Percentiles rank a stretch among this genome's conserved stretches.
Conservation (phyloP, 2,888 invertebrate species). For the Acrobasis repandana region DNA sequence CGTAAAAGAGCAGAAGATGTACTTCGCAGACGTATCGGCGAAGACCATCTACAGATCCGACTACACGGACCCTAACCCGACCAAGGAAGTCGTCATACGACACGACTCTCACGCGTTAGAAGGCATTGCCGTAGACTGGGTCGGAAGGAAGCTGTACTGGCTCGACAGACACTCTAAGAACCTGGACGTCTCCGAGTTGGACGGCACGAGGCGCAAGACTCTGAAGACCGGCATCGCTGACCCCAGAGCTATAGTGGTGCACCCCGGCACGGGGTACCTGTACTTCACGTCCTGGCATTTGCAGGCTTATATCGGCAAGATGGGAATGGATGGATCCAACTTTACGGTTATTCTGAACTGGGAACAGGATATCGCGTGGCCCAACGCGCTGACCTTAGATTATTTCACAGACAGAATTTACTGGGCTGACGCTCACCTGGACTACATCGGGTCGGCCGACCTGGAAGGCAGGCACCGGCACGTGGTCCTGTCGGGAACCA, state of each 20-base stretch:
- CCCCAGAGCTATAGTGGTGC: slow-evolving; percentile 96
- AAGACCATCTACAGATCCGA: slow-evolving; percentile 94
- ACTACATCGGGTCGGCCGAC: slow-evolving; percentile 97
- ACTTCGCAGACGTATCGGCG: slow-evolving; percentile 97
- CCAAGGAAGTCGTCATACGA: slow-evolving; percentile 92
- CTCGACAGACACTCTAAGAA: slow-evolving; percentile 97
- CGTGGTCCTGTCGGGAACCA: slow-evolving; percentile 88
- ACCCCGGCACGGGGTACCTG: slow-evolving; percentile 96
- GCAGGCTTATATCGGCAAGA: slow-evolving; percentile 97
- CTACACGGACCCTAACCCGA: slow-evolving; percentile 82
- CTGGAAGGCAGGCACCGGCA: slow-evolving; percentile 95
- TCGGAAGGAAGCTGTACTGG: slow-evolving; percentile 98
- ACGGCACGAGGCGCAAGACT: slow-evolving; percentile 95
- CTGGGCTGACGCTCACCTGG: slow-evolving; percentile 99
- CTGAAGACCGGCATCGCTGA: slow-evolving; percentile 94
- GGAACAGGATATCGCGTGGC: slow-evolving; percentile 98
- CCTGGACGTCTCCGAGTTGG: slow-evolving; percentile 96
- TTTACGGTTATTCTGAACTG: slow-evolving; percentile 94
- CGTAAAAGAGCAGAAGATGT: slow-evolving; percentile 91
- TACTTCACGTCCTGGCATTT: slow-evolving; percentile 98
- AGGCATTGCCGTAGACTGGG: slow-evolving; percentile 98
- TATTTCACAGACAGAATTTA: slow-evolving; percentile 97
- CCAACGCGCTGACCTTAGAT: slow-evolving; percentile 98
- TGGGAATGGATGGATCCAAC: slow-evolving; percentile 98
- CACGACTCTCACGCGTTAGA: slow-evolving; percentile 98